Evolutionary conservation across 2,113 vertebrate species (phyloP).

Genomic region (Podiceps cristatus): DNA sequence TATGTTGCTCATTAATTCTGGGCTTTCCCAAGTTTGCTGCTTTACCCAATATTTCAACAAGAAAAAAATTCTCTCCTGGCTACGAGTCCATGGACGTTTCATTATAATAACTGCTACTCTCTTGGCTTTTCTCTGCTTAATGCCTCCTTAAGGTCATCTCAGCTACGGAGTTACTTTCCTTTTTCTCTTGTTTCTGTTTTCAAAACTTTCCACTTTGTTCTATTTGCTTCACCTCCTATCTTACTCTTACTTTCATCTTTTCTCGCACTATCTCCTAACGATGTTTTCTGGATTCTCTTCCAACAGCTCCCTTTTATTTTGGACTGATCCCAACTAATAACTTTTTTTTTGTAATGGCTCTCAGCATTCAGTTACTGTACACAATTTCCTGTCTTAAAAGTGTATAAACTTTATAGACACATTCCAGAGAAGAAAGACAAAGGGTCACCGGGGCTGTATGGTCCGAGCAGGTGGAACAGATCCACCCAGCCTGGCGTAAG

Average conservation of each 20-base stretch:
- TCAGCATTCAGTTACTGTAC: neutral
- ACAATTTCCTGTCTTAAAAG: neutral
- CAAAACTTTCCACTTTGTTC: neutral
- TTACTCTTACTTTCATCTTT: neutral
- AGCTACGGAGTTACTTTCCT: neutral
- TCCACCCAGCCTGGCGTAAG: neutral
- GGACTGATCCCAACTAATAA: neutral
- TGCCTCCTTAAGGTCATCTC: neutral
- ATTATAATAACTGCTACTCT: neutral
- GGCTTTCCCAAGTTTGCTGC: neutral
- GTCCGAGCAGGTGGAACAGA: neutral
- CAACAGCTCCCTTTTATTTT: neutral
- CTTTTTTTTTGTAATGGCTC: neutral
- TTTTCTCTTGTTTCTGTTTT: neutral
- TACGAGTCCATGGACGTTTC: neutral
- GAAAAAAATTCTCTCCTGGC: neutral
- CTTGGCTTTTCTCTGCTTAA: neutral
- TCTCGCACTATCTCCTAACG: neutral
- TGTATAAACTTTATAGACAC: accelerated
- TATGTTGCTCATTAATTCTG: neutral
- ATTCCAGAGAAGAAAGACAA: neutral
- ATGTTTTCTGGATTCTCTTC: neutral
- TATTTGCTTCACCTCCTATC: neutral
- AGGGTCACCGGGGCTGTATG: neutral
- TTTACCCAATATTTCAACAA: neutral